These are phyloP conservation scores for Cacatua alba DNA, from an alignment of 2,113 vertebrate genomes.

Conservation along the genomic window DNA sequence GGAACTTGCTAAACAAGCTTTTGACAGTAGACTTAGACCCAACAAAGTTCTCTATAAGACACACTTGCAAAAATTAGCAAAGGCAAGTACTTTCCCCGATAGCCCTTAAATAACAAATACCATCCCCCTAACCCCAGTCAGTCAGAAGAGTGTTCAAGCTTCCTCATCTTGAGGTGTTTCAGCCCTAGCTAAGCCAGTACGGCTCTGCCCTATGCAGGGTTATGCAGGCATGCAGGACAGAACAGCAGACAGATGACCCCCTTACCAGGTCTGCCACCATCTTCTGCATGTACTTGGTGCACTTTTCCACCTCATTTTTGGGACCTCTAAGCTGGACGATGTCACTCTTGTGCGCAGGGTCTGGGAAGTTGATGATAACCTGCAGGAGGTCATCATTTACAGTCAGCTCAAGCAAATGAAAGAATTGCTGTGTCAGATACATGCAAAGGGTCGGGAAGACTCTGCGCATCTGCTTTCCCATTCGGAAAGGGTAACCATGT, in stretches of 20 bases:
- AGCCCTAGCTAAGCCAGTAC: neutral
- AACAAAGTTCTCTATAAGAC: neutral
- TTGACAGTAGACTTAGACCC: neutral
- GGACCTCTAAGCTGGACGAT: constrained; percentile 97
- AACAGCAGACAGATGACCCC: neutral
- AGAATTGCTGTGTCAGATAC: neutral
- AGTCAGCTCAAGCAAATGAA: neutral
- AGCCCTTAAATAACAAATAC: neutral
- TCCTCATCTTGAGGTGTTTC: neutral
- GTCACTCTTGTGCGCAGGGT: constrained; percentile 94
- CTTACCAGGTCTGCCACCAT: constrained; percentile 96
- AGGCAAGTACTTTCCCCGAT: neutral
- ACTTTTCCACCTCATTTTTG: constrained; percentile 96
- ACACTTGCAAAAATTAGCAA: neutral
- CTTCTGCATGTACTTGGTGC: constrained; percentile 96
- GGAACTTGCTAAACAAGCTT: neutral
- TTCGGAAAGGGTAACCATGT: neutral
- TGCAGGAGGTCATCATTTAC: constrained; percentile 43
- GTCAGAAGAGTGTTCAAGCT: neutral
- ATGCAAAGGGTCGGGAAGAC: neutral
- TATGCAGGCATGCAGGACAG: neutral
- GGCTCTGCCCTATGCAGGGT: neutral
- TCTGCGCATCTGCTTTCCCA: neutral
- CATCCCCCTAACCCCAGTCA: neutral
- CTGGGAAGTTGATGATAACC: constrained; percentile 99